Base-by-base conservation (phyloP, 1,140 invertebrate species). In the Oscheius sp. region DNA sequence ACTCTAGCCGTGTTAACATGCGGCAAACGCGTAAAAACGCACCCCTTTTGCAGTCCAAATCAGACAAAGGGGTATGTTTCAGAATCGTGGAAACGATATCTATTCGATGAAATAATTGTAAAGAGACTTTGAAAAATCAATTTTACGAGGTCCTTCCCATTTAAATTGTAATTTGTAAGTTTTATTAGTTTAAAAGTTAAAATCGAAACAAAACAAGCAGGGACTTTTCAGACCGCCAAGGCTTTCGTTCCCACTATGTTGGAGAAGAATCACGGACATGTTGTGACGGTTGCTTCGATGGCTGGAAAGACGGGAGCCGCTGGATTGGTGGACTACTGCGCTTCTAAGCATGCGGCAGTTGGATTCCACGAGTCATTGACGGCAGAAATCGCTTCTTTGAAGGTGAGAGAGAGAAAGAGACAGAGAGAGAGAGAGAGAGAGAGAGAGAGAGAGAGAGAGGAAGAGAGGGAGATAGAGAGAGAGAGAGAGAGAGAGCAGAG, bases 281-380 rank as follows among this genome's bases (percentile, higher is more conserved):
- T 99, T 73, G 93, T 97, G 0, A 95, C 92, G 1, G 91, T 99
- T 68, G 92, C 95, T 0, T 95, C 93, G 49, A 89, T 95, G 79
- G 95, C 95, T 32, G 95, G 94, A 29, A 88, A 92, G 74, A 86
- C 90, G 23, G 91, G 92, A 42, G 89, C 91, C 68, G 89, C 90
- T 68, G 92, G 92, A 81, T 89, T 97, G 69, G 91, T 73, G 13
- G 95, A 97, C 87, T 98, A 98, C 86, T 96, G 93, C 84, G 90
- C 93, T 1, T 93, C 93, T 3, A 98, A 98, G 88, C 93, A 91
- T 82, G 95, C 92, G n/a, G 92, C 92, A 28, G 91, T 93, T 61
- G 94, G 94, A 32, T 94, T 95, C 84, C 38, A 71, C 62, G 69
- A 76, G 13, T 71, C 74, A 0, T n/a, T 76, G 13, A 55, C 62